Evolutionary conservation across 2,888 invertebrate species (phyloP).

Genomic region (Lasioglossum marginatum): DNA sequence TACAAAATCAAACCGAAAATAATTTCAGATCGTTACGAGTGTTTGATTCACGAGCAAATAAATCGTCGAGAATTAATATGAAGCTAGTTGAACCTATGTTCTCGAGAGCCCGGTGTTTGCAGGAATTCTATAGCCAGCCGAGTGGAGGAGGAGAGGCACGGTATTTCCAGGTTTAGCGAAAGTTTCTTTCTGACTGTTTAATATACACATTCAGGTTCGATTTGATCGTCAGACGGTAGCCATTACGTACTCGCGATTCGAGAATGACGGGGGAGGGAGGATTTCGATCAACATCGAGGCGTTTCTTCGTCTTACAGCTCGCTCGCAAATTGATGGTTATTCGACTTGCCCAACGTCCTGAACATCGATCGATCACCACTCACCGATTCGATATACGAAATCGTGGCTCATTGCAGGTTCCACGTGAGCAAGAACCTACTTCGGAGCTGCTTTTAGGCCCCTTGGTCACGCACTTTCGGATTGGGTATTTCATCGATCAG

Average conservation of each 20-base stretch:
- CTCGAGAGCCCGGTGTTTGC: background rate
- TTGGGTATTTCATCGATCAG: slow-evolving; percentile 60
- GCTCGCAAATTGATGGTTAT: slow-evolving; percentile 74
- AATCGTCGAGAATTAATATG: background rate
- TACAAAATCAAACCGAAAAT: background rate
- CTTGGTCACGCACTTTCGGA: slow-evolving; percentile 66
- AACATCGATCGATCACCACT: slow-evolving; percentile 73
- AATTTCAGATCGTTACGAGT: background rate
- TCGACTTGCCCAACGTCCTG: slow-evolving; percentile 59
- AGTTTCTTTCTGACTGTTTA: background rate
- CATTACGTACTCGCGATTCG: slow-evolving; percentile 68
- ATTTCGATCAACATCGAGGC: slow-evolving; percentile 63
- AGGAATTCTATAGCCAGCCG: background rate
- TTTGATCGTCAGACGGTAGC: slow-evolving; percentile 70
- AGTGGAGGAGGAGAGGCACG: background rate
- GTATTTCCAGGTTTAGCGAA: background rate
- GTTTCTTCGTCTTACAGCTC: slow-evolving; percentile 67
- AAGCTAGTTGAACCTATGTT: background rate
- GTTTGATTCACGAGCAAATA: background rate
- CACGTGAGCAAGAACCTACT: slow-evolving; percentile 53
- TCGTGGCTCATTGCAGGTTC: slow-evolving; percentile 52
- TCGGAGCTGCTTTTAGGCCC: slow-evolving; percentile 52
- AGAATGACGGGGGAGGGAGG: slow-evolving; percentile 42
- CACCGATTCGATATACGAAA: slow-evolving; percentile 74
- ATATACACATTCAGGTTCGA: slow-evolving; percentile 38